Evolutionary conservation across 1,140 invertebrate species (phyloP).

Genomic region (Lordiphosa mommai): DNA sequence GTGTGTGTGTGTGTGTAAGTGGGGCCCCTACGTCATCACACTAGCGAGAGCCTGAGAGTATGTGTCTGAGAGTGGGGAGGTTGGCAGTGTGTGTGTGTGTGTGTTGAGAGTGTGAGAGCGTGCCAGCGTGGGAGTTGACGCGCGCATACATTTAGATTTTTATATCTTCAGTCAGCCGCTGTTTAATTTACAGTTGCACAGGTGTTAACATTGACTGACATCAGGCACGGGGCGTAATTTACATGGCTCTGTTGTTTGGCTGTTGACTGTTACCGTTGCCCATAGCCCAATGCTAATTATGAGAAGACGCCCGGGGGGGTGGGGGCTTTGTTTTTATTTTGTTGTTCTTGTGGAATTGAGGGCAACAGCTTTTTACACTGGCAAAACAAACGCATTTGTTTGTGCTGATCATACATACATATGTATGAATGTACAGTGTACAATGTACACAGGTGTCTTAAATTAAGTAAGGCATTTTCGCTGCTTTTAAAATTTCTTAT

Average conservation of each 20-base stretch:
- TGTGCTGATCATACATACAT: no score
- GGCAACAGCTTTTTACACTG: slow-evolving; percentile 2
- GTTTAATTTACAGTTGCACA: slow-evolving; percentile 40
- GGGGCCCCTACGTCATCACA: slow-evolving; percentile 50
- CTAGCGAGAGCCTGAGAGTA: slow-evolving; percentile 7
- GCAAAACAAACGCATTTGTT: no score
- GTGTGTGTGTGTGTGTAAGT: slow-evolving; percentile 10
- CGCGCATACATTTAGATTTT: slow-evolving; percentile 1
- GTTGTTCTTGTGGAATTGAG: slow-evolving; percentile 2
- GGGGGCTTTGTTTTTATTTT: background rate
- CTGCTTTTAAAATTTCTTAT: no score
- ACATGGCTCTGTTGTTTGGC: slow-evolving; percentile 12
- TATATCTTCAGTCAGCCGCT: background rate
- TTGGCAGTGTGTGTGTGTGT: slow-evolving; percentile 9
- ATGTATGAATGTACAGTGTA: no score
- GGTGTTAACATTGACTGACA: slow-evolving; percentile 25
- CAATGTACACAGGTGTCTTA: no score
- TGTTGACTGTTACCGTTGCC: slow-evolving; percentile 1
- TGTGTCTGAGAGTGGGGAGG: slow-evolving; percentile 4
- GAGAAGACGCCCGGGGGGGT: background rate
- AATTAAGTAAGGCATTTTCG: no score
- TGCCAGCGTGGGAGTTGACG: slow-evolving; percentile 41
- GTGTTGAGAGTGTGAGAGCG: slow-evolving; percentile 7
- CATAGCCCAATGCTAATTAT: slow-evolving; percentile 6
- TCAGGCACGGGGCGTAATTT: slow-evolving; percentile 34